These are phyloP conservation scores for Melipona quadrifasciata DNA, from an alignment of 1,140 invertebrate genomes.

Conservation along the genomic window DNA sequence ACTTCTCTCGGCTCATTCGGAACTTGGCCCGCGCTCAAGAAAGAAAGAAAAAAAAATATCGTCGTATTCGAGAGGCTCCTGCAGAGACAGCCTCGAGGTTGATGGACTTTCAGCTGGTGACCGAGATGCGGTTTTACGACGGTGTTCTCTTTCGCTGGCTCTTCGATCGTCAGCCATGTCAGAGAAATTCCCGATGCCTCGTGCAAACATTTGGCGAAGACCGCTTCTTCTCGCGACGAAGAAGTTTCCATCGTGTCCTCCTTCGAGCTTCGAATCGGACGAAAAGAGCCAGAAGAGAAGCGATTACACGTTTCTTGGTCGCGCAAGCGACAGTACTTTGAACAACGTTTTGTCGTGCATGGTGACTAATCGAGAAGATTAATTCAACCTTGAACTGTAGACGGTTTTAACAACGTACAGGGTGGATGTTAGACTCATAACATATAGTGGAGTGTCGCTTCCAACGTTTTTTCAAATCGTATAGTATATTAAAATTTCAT, in stretches of 20 bases:
- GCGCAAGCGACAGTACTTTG: no score
- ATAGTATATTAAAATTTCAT: no score
- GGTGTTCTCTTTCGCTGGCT: neutral
- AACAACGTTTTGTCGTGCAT: no score
- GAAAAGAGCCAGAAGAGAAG: no score
- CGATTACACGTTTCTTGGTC: no score
- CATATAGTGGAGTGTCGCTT: no score
- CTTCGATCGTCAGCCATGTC: neutral
- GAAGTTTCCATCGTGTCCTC: neutral
- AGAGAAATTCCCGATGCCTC: neutral
- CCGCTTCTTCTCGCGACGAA: neutral
- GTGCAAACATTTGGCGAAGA: neutral
- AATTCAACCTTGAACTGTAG: no score
- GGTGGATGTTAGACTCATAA: no score
- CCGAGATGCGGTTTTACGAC: neutral
- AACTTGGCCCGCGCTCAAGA: conserved; percentile 42
- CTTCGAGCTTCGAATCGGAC: neutral
- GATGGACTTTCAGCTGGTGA: conserved; percentile 38
- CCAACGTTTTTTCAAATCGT: no score
- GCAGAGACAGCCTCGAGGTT: conserved; percentile 8
- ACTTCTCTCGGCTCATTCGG: conserved; percentile 48
- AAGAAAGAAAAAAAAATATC: neutral
- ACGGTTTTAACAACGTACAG: no score
- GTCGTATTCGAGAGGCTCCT: neutral
- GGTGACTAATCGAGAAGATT: no score